Conservation (phyloP, 2,797 vertebrate species). For the Perodicticus potto region DNA sequence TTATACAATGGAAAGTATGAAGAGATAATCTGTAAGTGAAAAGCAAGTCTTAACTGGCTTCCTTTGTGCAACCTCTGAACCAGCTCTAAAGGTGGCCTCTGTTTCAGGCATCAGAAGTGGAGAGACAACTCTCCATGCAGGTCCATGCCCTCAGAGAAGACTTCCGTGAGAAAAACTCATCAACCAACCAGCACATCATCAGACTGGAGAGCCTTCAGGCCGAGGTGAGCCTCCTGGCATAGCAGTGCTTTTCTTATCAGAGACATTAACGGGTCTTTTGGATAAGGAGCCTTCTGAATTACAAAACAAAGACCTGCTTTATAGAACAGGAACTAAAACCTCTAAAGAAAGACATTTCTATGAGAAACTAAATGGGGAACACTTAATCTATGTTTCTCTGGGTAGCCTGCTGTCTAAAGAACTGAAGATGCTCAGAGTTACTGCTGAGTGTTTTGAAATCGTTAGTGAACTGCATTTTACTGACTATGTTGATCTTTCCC, state of each 20-base stretch:
- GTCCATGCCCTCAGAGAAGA: constrained; percentile 96
- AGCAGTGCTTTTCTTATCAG: neutral
- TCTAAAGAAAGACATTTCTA: constrained; percentile 10
- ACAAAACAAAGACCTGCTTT: constrained; percentile 32
- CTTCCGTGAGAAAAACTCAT: constrained; percentile 96
- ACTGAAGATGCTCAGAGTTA: constrained; percentile 17
- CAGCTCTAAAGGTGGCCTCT: constrained; percentile 63
- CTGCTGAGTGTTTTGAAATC: constrained; percentile 3
- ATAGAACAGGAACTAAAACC: neutral
- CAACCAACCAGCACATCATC: constrained; percentile 96
- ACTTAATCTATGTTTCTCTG: neutral
- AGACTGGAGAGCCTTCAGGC: constrained; percentile 96
- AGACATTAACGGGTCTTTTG: neutral
- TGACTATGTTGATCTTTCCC: neutral
- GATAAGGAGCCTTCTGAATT: constrained; percentile 13
- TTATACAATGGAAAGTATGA: neutral
- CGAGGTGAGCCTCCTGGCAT: constrained; percentile 90
- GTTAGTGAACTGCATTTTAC: constrained; percentile 24
- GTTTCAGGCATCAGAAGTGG: constrained; percentile 96
- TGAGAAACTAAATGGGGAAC: neutral
- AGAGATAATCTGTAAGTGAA: neutral
- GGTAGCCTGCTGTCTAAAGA: constrained; percentile 15
- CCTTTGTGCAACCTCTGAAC: neutral
- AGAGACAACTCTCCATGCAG: constrained; percentile 97
- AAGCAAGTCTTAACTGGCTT: neutral